Evolutionary conservation across 2,113 vertebrate genomes (phyloP).

Genomic region (Bungarus multicinctus): DNA sequence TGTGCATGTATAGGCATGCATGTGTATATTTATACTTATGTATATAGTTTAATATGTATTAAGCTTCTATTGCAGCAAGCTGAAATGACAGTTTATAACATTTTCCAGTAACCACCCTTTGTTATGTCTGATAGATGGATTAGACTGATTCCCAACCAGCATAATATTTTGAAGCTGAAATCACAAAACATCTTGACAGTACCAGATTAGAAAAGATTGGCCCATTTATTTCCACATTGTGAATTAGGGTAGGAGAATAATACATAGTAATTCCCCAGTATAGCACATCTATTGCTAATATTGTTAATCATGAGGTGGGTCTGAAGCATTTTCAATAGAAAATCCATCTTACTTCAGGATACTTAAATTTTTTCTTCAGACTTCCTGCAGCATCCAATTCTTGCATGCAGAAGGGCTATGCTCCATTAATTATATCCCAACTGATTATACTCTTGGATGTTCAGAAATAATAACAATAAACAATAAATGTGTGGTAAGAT

Average conservation of each 20-base stretch:
- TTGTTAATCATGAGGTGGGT: neutral
- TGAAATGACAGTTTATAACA: neutral
- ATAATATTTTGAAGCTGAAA: neutral
- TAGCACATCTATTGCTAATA: neutral
- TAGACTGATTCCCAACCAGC: neutral
- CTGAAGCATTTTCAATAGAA: neutral
- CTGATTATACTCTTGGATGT: neutral
- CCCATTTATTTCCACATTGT: neutral
- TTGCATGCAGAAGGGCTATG: neutral
- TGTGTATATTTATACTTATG: neutral
- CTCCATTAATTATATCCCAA: neutral
- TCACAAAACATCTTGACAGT: neutral
- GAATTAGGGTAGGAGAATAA: neutral
- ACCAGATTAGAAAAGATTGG: neutral
- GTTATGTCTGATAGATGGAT: neutral
- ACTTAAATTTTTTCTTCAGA: neutral
- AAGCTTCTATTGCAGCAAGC: neutral
- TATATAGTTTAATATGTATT: neutral
- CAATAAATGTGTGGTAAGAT: neutral
- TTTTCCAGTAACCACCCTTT: neutral
- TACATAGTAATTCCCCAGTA: neutral
- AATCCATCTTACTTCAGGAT: neutral
- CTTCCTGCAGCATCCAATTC: neutral
- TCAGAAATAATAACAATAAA: neutral
- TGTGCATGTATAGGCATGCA: neutral